These are phyloP conservation scores for Drosophila pandora DNA, from an alignment of 1,140 invertebrate species.

Conservation along the genomic window DNA sequence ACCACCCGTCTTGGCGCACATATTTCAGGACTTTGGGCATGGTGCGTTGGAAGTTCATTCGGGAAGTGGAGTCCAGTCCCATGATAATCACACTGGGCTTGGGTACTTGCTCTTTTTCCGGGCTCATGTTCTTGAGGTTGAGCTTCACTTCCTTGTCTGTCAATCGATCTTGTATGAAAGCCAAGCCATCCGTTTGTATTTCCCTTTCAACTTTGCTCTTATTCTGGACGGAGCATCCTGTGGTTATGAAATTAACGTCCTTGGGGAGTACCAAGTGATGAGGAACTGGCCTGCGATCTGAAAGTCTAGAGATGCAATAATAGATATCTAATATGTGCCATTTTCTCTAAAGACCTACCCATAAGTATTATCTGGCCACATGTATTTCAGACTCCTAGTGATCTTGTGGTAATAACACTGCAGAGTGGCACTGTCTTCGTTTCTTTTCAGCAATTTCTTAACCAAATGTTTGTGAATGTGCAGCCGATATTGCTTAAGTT, in stretches of 20 bases:
- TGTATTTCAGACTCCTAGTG: neutral
- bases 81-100: slow-evolving; percentile 33
- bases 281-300: neutral
- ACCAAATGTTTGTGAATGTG: slow-evolving; percentile 7
- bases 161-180: slow-evolving; percentile 18
- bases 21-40: slow-evolving; percentile 33
- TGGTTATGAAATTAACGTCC: slow-evolving; percentile 4
- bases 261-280: slow-evolving; percentile 6
- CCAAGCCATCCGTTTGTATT: slow-evolving; percentile 12
- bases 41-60: slow-evolving; percentile 72
- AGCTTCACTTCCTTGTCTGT: neutral
- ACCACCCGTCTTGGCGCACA: slow-evolving; percentile 12
- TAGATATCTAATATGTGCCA: neutral
- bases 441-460: neutral
- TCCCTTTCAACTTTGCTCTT: neutral
- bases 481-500: slow-evolving; percentile 9
- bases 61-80: slow-evolving; percentile 29
- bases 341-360: neutral
- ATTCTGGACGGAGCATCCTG: neutral
- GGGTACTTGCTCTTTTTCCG: neutral
- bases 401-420: slow-evolving; percentile 15
- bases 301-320: neutral
- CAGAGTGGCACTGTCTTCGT: neutral
- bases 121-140: neutral
- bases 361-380: slow-evolving; percentile 2